Conservation (phyloP, 2,888 invertebrate genomes). For the Pterobdella sp. region DNA sequence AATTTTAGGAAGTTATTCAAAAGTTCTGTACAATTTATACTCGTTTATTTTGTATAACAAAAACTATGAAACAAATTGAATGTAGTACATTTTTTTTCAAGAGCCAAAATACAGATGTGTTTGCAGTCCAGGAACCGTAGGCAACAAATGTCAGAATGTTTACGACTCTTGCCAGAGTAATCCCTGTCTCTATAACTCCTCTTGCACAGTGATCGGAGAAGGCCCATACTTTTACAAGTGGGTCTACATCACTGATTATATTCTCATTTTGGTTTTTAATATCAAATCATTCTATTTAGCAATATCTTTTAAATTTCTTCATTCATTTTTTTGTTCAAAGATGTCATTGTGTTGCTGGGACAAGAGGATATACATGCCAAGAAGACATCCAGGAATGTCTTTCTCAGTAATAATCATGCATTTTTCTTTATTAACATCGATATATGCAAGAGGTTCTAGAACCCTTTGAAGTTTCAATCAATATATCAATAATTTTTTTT, state of each 20-base stretch:
- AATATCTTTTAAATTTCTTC: background rate
- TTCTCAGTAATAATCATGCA: constrained; percentile 1
- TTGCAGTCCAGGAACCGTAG: background rate
- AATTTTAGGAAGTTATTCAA: no score
- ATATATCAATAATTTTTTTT: no score
- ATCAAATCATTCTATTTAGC: no score
- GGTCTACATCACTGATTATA: background rate
- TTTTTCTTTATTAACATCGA: background rate
- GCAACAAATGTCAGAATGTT: constrained; percentile 11
- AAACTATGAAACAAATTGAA: no score
- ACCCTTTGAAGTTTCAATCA: no score
- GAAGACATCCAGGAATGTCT: constrained; percentile 18
- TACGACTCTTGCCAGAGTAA: constrained; percentile 3
- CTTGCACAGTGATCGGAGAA: constrained; percentile 13
- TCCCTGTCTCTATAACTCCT: constrained; percentile 10
- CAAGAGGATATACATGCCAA: constrained; percentile 15
- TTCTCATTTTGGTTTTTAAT: no score
- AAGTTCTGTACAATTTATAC: no score
- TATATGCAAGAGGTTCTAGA: background rate
- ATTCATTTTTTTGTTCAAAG: background rate
- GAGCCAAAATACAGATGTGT: background rate
- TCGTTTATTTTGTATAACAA: no score
- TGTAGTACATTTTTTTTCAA: no score
- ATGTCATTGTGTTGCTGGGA: constrained; percentile 16
- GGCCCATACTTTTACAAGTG: background rate